phyloP scores from a whole-genome alignment of 2,888 invertebrate species.

The Polietes domitor region DNA sequence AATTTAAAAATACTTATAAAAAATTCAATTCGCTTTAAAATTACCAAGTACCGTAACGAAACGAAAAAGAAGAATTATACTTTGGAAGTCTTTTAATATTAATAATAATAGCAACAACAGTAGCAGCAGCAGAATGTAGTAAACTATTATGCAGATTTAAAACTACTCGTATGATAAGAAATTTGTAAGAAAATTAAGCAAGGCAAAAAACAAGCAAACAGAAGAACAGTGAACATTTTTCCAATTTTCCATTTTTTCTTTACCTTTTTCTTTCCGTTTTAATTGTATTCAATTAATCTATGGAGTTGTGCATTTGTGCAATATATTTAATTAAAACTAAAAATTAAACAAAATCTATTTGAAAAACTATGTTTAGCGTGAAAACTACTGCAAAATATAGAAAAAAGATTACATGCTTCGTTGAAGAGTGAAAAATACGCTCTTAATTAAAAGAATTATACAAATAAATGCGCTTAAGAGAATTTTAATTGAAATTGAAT shows the following conservation, averaged over 20 bases:
- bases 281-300: conserved; percentile 20
- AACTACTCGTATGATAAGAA: neutral
- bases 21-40: neutral
- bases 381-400: neutral
- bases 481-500: conserved; percentile 12
- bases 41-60: conserved; percentile 20
- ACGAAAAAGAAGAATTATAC: conserved; percentile 21
- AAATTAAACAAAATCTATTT: conserved; percentile 19
- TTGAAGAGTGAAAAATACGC: neutral
- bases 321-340: conserved; percentile 31
- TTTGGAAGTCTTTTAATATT: conserved; percentile 23
- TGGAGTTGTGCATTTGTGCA: conserved; percentile 60
- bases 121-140: too few species aligned
- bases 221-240: conserved; percentile 11
- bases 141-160: conserved; percentile 8
- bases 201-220: conserved; percentile 13
- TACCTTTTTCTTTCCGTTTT: neutral
- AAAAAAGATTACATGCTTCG: conserved; percentile 20
- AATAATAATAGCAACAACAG: too few species aligned
- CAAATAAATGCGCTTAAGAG: conserved; percentile 29
- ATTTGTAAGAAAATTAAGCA: conserved; percentile 7
- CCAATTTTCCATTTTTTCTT: conserved; percentile 21
- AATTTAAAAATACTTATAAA: conserved; percentile 29
- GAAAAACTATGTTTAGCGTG: conserved; percentile 2
- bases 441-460: neutral